Evolutionary conservation across 2,797 vertebrate genomes (phyloP).

Genomic region (Mormyrops boulengeri): DNA sequence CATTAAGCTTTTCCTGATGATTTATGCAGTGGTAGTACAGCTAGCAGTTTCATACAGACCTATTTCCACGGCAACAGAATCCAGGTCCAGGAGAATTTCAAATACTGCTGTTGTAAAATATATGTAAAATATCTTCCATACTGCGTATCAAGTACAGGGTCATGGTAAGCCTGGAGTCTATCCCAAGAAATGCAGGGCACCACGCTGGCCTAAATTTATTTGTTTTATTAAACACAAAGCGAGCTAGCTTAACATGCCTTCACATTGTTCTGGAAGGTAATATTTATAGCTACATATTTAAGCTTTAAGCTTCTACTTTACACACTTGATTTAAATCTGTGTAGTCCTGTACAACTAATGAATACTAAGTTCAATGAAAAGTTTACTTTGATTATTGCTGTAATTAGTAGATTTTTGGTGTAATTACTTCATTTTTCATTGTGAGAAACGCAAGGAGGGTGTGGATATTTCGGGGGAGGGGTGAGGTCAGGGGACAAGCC

Average conservation of each 20-base stretch:
- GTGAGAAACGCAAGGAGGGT: background rate
- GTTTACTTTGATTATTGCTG: slow-evolving; percentile 2
- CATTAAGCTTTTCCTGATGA: background rate
- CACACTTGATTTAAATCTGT: background rate
- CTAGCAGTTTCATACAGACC: background rate
- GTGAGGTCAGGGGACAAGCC: background rate
- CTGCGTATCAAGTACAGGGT: background rate
- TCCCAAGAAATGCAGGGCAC: background rate
- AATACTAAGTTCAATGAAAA: background rate
- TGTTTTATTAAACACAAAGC: background rate
- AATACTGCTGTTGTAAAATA: background rate
- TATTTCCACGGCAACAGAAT: background rate
- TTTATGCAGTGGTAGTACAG: background rate
- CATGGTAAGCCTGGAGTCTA: background rate
- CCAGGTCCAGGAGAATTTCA: background rate
- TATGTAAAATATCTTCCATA: slow-evolving; percentile 1
- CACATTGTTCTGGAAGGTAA: background rate
- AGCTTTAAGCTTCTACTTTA: background rate
- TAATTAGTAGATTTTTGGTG: background rate
- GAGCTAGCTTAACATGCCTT: background rate
- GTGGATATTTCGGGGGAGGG: background rate
- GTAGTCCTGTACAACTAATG: background rate
- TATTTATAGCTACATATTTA: slow-evolving; percentile 1
- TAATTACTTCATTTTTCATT: slow-evolving; percentile 5
- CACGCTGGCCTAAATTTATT: background rate